Percentiles rank a stretch among this genome's conserved stretches.
phyloP scores from a whole-genome alignment of 2,888 invertebrate species.

The Campopleginae sp. region DNA sequence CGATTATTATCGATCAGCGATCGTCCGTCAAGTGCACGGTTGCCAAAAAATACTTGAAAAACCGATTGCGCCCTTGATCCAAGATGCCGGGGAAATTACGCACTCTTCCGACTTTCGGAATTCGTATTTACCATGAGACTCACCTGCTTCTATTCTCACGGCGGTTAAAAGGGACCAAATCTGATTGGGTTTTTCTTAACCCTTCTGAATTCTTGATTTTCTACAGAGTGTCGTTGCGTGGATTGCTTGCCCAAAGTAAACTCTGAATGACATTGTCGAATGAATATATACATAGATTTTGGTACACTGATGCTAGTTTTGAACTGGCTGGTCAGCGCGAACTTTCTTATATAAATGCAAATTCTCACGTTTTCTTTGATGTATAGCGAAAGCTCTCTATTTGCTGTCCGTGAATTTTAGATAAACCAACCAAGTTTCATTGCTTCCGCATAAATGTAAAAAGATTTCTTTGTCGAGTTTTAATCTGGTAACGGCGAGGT shows the following conservation, averaged over 20 bases:
- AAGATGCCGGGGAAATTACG: too few relatives aligned
- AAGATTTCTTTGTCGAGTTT: background rate
- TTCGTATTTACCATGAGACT: too few relatives aligned
- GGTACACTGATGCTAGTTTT: constrained; percentile 39
- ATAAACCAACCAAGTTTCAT: background rate
- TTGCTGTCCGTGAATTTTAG: constrained; percentile 29
- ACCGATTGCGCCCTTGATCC: too few relatives aligned
- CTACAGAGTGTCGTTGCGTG: background rate
- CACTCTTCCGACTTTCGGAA: too few relatives aligned
- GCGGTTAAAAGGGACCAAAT: background rate
- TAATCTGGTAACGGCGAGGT: background rate
- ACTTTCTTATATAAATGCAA: constrained; percentile 65
- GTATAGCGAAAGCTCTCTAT: constrained; percentile 21
- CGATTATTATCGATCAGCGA: too few relatives aligned
- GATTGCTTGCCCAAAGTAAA: constrained; percentile 26
- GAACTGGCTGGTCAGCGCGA: constrained; percentile 47
- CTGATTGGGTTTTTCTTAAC: background rate
- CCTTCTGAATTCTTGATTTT: constrained; percentile 13
- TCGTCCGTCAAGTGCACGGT: too few relatives aligned
- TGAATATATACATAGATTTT: constrained; percentile 1
- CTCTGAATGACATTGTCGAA: constrained; percentile 20
- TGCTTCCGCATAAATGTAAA: background rate
- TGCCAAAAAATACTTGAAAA: too few relatives aligned
- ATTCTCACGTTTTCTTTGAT: constrained; percentile 22
- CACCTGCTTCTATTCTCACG: too few relatives aligned